A percentile compares a stretch with the other conserved stretches of the same genome.
These are phyloP conservation scores for Miltochrista miniata DNA, from an alignment of 2,888 invertebrate genomes.

Conservation along the genomic window DNA sequence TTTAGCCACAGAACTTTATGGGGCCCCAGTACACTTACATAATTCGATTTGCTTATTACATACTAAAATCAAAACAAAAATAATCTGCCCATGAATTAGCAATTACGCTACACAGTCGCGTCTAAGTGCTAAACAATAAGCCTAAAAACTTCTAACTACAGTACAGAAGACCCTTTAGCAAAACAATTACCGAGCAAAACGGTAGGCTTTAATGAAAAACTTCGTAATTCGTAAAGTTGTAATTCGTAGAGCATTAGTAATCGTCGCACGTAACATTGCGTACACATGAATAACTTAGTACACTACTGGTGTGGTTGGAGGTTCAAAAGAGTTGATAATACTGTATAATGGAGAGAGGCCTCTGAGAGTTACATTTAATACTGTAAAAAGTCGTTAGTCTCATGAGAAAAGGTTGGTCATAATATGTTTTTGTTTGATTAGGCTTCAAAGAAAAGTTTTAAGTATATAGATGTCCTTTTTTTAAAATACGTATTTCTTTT, in stretches of 20 bases:
- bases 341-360: neutral
- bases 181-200: slow-evolving; percentile 2
- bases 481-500: no score
- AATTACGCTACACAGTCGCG: neutral
- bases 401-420: no score
- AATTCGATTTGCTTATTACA: no score
- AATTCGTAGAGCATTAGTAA: slow-evolving; percentile 4
- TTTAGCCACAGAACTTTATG: no score
- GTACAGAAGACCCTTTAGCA: neutral
- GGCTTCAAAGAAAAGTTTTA: no score
- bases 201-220: neutral
- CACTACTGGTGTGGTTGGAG: slow-evolving; percentile 1
- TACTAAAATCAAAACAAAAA: no score
- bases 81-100: no score
- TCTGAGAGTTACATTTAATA: neutral
- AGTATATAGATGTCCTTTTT: no score
- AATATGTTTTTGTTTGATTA: no score
- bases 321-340: neutral
- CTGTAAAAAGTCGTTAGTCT: neutral
- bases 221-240: slow-evolving; percentile 7
- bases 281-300: slow-evolving; percentile 7
- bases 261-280: slow-evolving; percentile 6
- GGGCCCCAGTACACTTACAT: no score
- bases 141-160: neutral
- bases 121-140: neutral